phyloP scores from a whole-genome alignment of 2,888 invertebrate genomes.

The Alloscopus bannaensis region DNA sequence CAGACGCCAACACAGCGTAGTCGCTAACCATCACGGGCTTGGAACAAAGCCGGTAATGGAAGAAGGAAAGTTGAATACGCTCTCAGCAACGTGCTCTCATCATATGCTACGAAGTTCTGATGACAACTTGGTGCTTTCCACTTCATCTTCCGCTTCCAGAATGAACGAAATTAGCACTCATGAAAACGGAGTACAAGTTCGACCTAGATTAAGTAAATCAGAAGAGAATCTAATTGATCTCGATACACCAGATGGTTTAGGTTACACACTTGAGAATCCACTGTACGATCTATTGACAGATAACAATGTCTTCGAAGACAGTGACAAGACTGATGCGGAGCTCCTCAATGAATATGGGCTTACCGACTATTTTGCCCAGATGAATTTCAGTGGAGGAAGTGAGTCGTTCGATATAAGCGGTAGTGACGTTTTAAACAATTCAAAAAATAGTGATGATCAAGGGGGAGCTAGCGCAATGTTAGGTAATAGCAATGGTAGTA shows the following conservation, averaged over 20 bases:
- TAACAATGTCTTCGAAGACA: slow-evolving; percentile 72
- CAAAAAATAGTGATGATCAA: slow-evolving; percentile 24
- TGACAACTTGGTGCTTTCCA: slow-evolving; percentile 70
- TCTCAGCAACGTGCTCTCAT: slow-evolving; percentile 42
- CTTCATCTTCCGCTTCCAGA: slow-evolving; percentile 69
- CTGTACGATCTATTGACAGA: slow-evolving; percentile 71
- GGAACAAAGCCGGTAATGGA: slow-evolving; percentile 26
- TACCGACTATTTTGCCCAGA: slow-evolving; percentile 69
- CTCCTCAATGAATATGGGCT: slow-evolving; percentile 72
- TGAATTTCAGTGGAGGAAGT: slow-evolving; percentile 61
- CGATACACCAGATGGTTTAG: slow-evolving; percentile 70
- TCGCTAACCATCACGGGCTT: slow-evolving; percentile 15
- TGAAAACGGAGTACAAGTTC: slow-evolving; percentile 48
- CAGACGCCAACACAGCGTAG: slow-evolving; percentile 50
- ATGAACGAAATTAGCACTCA: slow-evolving; percentile 56
- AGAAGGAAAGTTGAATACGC: not conserved
- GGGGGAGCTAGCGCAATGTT: slow-evolving; percentile 9
- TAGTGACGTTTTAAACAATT: slow-evolving; percentile 35
- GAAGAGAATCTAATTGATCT: slow-evolving; percentile 73
- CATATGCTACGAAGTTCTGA: slow-evolving; percentile 63
- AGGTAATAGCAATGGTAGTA: slow-evolving; percentile 23
- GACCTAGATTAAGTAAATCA: slow-evolving; percentile 71
- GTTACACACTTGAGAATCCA: slow-evolving; percentile 72
- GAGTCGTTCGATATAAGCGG: slow-evolving; percentile 23
- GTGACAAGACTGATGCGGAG: slow-evolving; percentile 71